Base-by-base conservation (phyloP, 2,888 invertebrate species). In the Andrena fulva region DNA sequence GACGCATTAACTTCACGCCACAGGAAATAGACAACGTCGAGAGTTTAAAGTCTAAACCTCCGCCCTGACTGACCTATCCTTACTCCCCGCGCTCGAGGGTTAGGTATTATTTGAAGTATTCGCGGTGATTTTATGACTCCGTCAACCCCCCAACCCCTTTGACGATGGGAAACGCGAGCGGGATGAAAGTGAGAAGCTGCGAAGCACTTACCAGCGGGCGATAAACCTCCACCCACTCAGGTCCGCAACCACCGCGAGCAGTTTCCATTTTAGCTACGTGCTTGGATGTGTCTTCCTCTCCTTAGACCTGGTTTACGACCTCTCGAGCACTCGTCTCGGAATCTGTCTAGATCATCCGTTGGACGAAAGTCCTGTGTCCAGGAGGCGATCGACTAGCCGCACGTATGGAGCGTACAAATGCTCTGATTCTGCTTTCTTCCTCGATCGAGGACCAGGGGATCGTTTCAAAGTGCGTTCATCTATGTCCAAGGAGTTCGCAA, bases 261-360 rank as follows among this genome's bases (percentile, higher is more conserved):
- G 90, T 91, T 91, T 91, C 87, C 91, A 91, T 90, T 90, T 91
- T 88, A 90, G 86, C 89, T 86, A 86, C 85, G 87, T 87, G 85
- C 87, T 75, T 77, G 84, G 80, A 87, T 85, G 76, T 86, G 79
- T 86, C 84, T 83, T 82, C 67, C 66, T 66, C 79, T 86, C 74
- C 60, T 85, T 84, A 84, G 81, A 80, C 80, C 52, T 82, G 71
- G 84, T 90, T 92, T 91, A 91, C 90, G 91, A 90, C 89, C 88
- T 81, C 85, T 84, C 87, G 86, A 89, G 85, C 84, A 82, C 83
- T 84, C 70, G 52, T 59, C 68, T 33, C 31, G 56, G 69, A 63
- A 78, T 82, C 80, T 79, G 74, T 66, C 67, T 84, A 76, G 80
- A 86, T 84, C 60, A 77, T 78, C 50, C 56, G 27, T 29, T n/a